Evolutionary conservation across 2,113 vertebrate genomes (phyloP), one percentile per base, ranked within the genome.

Genomic region (Parus major): DNA sequence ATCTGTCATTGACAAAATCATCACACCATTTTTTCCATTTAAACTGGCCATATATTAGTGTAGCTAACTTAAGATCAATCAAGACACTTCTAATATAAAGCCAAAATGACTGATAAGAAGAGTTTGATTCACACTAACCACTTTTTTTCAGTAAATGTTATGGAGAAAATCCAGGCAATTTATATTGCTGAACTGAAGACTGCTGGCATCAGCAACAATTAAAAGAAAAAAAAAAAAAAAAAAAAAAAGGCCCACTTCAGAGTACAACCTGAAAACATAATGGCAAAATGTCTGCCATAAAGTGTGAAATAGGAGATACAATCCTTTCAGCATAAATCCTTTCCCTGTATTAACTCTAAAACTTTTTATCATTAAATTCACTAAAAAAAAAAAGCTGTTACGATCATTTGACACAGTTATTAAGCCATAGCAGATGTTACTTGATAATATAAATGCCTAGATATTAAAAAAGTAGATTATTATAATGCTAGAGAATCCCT

Each of bases 381-480:
- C 39, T 14, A 15, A 82, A 92, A 94, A 70, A 94, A 70, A 77
- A 85, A 96, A 97, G 73, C 85, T 82, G 64, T 93, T 96, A 82
- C 35, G 88, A 80, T 90, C 21, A 91, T 79, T 91, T 95, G 87
- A 94, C 66, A 82, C 63, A 86, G 84, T 76, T 91, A 91, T 95
- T 95, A 97, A 91, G 63, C 53, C 59, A 21, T 19, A 90, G 68
- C 90, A 92, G 94, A 95, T 94, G 93, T 77, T 85, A 95, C 50
- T 91, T 87, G 82, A 93, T 90, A 95, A 90, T 73, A 94, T 57
- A 93, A 95, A 86, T 73, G 90, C 59, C 71, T 47, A 91, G 87
- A 94, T 93, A 82, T 46, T 84, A 82, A 86, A 94, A 92, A 95
- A 88, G 46, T 50, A 87, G 81, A 95, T 96, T 95, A 92, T 82